Conservation (phyloP, 2,113 vertebrate genomes). For the Platysteira castanea region DNA sequence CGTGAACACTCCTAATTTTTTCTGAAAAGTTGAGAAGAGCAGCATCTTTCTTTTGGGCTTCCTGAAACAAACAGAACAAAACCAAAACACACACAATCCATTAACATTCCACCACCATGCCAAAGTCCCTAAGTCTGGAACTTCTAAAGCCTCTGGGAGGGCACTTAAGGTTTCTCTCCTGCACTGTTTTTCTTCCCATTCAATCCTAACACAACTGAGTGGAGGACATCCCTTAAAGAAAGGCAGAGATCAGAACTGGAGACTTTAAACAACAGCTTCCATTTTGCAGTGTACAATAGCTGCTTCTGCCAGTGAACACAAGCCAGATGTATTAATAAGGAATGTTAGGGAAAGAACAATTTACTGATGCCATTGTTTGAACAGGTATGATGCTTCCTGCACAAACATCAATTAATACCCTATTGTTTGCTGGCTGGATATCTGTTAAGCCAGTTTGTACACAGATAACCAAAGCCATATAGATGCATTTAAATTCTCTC, state of each 20-base stretch:
- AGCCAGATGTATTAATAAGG: background rate
- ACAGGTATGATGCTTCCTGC: slow-evolving; percentile 31
- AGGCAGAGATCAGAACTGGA: background rate
- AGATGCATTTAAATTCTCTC: background rate
- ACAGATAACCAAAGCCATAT: background rate
- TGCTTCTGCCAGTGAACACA: background rate
- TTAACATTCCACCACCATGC: slow-evolving; percentile 26
- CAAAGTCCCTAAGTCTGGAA: background rate
- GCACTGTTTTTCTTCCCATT: background rate
- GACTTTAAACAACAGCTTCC: background rate
- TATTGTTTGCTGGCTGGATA: background rate
- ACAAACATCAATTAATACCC: slow-evolving; percentile 42
- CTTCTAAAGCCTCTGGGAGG: background rate
- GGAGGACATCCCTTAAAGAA: background rate
- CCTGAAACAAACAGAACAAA: slow-evolving; percentile 77
- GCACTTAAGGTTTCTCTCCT: background rate
- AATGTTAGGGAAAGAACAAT: background rate
- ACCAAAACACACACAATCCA: slow-evolving; percentile 47
- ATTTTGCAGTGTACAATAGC: background rate
- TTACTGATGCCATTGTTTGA: background rate
- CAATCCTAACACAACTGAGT: background rate
- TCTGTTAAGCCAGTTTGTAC: slow-evolving; percentile 57
- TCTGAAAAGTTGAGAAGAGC: slow-evolving; percentile 88
- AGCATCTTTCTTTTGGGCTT: slow-evolving; percentile 94
- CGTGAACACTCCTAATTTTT: slow-evolving; percentile 86